Evolutionary conservation across 2,113 vertebrate species (phyloP).

Genomic region (Cyprinodon brontotheroides): DNA sequence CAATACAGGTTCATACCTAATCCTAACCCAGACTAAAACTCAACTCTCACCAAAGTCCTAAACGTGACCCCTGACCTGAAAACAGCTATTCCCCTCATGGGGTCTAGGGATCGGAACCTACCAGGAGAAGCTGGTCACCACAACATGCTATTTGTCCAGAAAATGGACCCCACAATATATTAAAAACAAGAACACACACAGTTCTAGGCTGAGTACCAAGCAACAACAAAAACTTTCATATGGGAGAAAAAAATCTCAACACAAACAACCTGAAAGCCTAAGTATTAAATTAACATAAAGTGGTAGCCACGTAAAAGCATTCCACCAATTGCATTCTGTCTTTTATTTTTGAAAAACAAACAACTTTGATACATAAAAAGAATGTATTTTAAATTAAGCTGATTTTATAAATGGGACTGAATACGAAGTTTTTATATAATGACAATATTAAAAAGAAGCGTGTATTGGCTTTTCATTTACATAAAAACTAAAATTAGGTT

Average conservation of each 20-base stretch:
- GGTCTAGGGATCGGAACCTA: too few species aligned
- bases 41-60: too few species aligned
- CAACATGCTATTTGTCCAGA: too few species aligned
- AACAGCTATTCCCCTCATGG: too few species aligned
- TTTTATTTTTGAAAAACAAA: background rate
- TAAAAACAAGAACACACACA: background rate
- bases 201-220: constrained; percentile 27
- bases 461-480: background rate
- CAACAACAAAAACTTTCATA: constrained; percentile 31
- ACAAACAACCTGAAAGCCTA: constrained; percentile 22
- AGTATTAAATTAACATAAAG: constrained; percentile 41
- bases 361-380: background rate
- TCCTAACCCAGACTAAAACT: too few species aligned
- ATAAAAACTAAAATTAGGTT: too few species aligned
- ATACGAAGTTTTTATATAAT: background rate
- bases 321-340: background rate
- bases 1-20: too few species aligned
- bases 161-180: too few species aligned
- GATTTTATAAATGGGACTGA: background rate
- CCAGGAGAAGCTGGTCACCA: too few species aligned
- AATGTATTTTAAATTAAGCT: background rate
- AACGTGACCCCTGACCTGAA: too few species aligned
- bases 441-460: background rate
- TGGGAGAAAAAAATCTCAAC: constrained; percentile 31
- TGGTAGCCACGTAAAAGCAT: background rate